Conservation (phyloP, 2,797 vertebrate genomes). For the Artibeus jamaicensis region DNA sequence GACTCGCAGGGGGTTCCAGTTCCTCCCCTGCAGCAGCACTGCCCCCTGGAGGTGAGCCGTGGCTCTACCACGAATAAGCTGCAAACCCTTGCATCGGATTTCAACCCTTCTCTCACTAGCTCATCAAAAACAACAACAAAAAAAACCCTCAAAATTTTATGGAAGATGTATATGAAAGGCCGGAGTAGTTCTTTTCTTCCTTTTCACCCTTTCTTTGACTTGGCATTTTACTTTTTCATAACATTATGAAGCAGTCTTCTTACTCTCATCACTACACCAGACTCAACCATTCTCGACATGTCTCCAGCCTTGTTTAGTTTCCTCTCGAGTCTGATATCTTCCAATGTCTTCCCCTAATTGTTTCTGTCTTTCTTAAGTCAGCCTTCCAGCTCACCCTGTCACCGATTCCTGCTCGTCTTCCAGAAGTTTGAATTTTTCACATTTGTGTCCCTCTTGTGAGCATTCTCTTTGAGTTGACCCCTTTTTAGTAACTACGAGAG, state of each 20-base stretch:
- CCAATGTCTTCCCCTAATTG: neutral
- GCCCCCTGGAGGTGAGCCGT: slow-evolving; percentile 60
- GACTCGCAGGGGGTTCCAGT: neutral
- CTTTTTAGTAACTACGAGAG: neutral
- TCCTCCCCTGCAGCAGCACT: slow-evolving; percentile 53
- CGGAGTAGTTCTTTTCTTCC: neutral
- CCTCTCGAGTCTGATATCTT: neutral
- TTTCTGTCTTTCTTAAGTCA: slow-evolving; percentile 25
- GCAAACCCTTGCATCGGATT: neutral
- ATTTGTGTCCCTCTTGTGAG: neutral
- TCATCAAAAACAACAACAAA: neutral
- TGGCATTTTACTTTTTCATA: neutral
- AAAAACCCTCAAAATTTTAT: neutral
- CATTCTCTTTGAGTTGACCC: neutral
- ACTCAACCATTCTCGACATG: neutral
- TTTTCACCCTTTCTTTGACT: neutral
- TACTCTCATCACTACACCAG: neutral
- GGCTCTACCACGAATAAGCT: neutral
- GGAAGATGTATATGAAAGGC: neutral
- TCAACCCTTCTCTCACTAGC: neutral
- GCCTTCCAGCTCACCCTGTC: neutral
- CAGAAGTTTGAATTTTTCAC: slow-evolving; percentile 27
- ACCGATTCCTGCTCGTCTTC: neutral
- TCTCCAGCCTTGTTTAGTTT: neutral
- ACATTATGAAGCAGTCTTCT: neutral